A percentile compares a stretch with the other conserved stretches of the same genome.
Evolutionary conservation across 2,113 vertebrate genomes (phyloP).

Genomic region (Callocephalon fimbriatum): DNA sequence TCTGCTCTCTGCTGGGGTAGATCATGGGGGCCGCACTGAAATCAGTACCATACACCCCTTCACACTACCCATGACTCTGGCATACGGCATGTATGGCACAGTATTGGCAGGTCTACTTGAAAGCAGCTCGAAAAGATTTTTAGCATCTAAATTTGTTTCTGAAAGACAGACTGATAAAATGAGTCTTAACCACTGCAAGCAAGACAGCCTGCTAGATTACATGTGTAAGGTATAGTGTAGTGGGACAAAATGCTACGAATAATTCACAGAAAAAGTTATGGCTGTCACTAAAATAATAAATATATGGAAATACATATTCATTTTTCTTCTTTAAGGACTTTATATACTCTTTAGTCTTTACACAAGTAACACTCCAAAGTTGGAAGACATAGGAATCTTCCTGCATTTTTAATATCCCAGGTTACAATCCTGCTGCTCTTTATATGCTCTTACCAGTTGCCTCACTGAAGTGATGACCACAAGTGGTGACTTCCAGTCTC

Average conservation of each 20-base stretch:
- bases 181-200: background rate
- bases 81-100: fast-evolving
- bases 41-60: background rate
- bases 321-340: background rate
- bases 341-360: background rate
- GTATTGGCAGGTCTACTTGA: background rate
- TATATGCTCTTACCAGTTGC: background rate
- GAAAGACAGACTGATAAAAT: background rate
- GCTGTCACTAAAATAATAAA: background rate
- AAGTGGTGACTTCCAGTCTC: background rate
- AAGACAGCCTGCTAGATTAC: background rate
- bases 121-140: background rate
- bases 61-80: background rate
- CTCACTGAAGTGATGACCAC: background rate
- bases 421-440: background rate
- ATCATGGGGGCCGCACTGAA: fast-evolving
- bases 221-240: background rate
- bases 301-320: background rate
- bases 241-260: background rate
- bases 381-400: background rate
- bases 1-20: fast-evolving
- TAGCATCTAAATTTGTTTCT: background rate
- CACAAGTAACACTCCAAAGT: background rate
- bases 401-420: background rate
- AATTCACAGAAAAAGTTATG: background rate